Evolutionary conservation across 37 sponge, comb jelly and placozoan species (phyloP), one percentile per base, ranked within the genome.

Genomic region (Theonella swinhoei): DNA sequence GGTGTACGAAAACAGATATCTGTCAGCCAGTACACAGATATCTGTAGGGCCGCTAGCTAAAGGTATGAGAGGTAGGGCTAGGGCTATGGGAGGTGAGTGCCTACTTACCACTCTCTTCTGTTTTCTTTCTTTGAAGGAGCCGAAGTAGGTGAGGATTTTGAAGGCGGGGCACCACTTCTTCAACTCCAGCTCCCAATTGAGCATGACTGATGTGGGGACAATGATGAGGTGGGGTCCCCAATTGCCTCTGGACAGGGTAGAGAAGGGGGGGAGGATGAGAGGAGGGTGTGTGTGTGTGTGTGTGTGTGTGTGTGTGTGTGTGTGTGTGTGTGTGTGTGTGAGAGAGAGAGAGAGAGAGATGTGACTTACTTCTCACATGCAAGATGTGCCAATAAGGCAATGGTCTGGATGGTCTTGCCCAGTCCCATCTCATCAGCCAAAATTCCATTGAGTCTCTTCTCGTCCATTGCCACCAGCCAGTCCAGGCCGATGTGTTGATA

Each of bases 81-180:
- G n/a, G n/a, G n/a, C n/a, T n/a, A n/a, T n/a, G n/a, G n/a, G n/a
- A n/a, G n/a, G n/a, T n/a, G n/a, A n/a, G n/a, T n/a, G 39, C 4
- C 36, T 24, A 68, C 88, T 61, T 80, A 95, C 97, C 64, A 93
- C 80, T 82, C 99, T 75, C 64, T 96, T 97, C 64, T 93, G 91
- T 59, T 90, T 92, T 40, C 99, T 81, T 61, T 96, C 99, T 75
- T 99, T 99, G 74, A 86, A 76, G 74, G 90, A 76, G 28, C 99
- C 99, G 84, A 91, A 96, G 87, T 99, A 99, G 40, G 97, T 94
- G 64, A 99, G 84, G 42, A 99, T 88, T 79, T 99, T 99, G 88
- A 99, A 95, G 60, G 95, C 97, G n/a, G 99, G 99, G 30, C 97
- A 95, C 99, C 99, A 99, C 70, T 99, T 99, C 90, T 99, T 99